phyloP scores from a whole-genome alignment of 2,888 invertebrate species.

The Netelia virgata region DNA sequence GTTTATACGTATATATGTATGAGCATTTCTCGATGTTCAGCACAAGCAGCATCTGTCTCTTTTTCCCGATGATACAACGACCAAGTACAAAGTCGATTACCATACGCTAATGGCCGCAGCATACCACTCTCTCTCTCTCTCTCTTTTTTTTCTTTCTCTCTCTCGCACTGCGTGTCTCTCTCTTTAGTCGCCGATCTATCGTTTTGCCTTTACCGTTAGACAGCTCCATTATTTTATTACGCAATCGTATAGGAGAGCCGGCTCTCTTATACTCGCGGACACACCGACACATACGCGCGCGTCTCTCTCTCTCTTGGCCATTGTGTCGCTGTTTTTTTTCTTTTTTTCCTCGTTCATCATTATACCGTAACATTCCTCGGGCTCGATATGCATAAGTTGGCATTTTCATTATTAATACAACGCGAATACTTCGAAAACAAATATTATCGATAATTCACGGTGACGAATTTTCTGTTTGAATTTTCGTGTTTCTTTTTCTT shows the following conservation, averaged over 20 bases:
- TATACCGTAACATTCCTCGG: conserved; percentile 61
- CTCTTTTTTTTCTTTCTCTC: neutral
- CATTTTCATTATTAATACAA: neutral
- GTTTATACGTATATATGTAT: neutral
- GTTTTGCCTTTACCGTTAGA: conserved; percentile 70
- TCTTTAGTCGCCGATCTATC: conserved; percentile 61
- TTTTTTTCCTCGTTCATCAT: conserved; percentile 45
- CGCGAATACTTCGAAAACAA: neutral
- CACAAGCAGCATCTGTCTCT: conserved; percentile 52
- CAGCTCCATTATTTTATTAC: conserved; percentile 70
- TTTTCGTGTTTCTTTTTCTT: conserved; percentile 13
- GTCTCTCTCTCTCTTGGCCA: conserved; percentile 10
- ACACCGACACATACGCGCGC: neutral
- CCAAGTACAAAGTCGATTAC: conserved; percentile 71
- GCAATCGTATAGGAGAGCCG: conserved; percentile 63
- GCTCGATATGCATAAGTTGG: neutral
- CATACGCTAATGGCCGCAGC: conserved; percentile 70
- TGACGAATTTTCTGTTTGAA: neutral
- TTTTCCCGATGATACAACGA: conserved; percentile 67
- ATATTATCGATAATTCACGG: neutral
- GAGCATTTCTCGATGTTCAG: conserved; percentile 26
- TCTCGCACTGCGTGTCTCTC: conserved; percentile 20
- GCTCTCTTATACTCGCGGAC: conserved; percentile 27
- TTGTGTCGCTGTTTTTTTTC: conserved; percentile 26
- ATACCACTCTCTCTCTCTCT: conserved; percentile 40